Evolutionary conservation across 2,113 vertebrate species (phyloP).

Genomic region (Odontesthes bonariensis): DNA sequence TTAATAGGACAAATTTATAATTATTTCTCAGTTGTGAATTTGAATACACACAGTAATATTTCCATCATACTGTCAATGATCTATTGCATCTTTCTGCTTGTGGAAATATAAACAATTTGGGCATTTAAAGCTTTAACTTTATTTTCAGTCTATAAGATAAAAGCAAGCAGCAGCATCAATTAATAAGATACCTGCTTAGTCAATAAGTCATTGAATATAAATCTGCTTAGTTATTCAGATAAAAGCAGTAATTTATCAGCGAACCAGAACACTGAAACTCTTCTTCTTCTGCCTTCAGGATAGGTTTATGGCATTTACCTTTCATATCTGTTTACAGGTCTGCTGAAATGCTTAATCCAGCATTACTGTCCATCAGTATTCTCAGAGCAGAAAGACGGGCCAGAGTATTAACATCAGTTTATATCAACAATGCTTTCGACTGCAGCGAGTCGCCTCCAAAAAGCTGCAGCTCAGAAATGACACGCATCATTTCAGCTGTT

Average conservation of each 20-base stretch:
- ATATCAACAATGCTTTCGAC: not conserved
- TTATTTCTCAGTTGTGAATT: not conserved
- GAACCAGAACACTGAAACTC: too few species aligned
- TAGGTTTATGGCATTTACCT: conserved; percentile 19
- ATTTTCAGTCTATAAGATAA: too few species aligned
- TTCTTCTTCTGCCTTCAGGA: not conserved
- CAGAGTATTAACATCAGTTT: conserved; percentile 40
- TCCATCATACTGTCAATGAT: not conserved
- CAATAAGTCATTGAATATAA: too few species aligned
- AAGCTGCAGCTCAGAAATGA: conserved; percentile 34
- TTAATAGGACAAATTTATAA: not conserved
- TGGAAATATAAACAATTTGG: too few species aligned
- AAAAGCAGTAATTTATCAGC: too few species aligned
- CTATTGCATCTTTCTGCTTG: not conserved
- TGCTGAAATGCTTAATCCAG: conserved; percentile 14
- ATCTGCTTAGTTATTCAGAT: not conserved
- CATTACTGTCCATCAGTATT: conserved; percentile 32
- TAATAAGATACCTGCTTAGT: conserved; percentile 5
- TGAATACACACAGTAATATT: not conserved
- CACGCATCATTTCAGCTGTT: conserved; percentile 15
- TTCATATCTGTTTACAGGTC: conserved; percentile 8
- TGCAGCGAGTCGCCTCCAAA: conserved; percentile 36
- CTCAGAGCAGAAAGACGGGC: conserved; percentile 28
- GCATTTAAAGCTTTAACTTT: too few species aligned
- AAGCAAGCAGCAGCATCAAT: not conserved